phyloP scores from a whole-genome alignment of 1,140 invertebrate species.

The Theocolax elegans region DNA sequence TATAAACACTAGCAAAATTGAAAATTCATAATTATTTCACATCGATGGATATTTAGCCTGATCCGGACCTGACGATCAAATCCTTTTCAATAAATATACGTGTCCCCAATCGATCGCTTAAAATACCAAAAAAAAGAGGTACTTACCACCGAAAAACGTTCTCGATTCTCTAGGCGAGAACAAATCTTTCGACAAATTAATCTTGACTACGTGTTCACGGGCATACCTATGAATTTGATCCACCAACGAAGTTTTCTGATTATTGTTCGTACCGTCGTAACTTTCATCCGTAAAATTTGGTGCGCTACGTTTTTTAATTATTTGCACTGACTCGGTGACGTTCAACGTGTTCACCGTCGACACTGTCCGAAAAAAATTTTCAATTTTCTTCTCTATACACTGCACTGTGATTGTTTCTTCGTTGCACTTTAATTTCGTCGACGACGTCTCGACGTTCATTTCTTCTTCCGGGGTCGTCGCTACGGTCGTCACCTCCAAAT shows the following conservation, averaged over 20 bases:
- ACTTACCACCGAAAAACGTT: conserved; percentile 56
- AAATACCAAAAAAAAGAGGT: no score
- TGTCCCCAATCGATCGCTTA: no score
- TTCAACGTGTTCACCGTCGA: conserved; percentile 52
- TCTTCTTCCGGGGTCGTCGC: conserved; percentile 11
- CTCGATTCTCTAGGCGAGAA: conserved; percentile 54
- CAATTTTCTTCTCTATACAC: conserved; percentile 46
- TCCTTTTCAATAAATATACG: no score
- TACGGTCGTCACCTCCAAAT: neutral
- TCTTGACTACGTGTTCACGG: conserved; percentile 59
- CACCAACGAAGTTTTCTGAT: conserved; percentile 45
- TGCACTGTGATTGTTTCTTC: conserved; percentile 29
- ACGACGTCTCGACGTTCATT: neutral
- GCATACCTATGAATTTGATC: conserved; percentile 60
- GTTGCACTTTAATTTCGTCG: conserved; percentile 13
- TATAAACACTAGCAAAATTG: no score
- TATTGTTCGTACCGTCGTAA: neutral
- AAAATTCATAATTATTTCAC: no score
- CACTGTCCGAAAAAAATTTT: conserved; percentile 49
- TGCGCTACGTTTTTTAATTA: conserved; percentile 46
- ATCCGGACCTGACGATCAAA: no score
- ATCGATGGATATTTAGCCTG: no score
- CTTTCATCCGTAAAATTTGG: conserved; percentile 29
- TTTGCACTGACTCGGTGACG: conserved; percentile 58
- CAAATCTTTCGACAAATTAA: conserved; percentile 55